Evolutionary conservation across 2,888 invertebrate genomes (phyloP), one percentile per base, ranked within the genome.

Genomic region (Lissonota sp.): DNA sequence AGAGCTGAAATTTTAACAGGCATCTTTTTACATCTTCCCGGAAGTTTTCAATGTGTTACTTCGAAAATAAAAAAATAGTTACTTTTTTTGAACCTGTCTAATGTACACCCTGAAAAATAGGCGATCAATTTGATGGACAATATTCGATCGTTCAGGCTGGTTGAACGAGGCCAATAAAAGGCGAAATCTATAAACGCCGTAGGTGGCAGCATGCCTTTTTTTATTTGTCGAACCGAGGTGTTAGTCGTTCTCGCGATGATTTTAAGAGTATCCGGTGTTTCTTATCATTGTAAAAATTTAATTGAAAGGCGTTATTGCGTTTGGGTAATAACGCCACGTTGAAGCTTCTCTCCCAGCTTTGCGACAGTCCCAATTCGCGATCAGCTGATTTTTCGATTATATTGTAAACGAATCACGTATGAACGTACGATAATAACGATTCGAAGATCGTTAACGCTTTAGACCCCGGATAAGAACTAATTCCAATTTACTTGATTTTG

Each of bases 281-380:
- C 80, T 83, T 84, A 83, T 84, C 84, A 75, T 80, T 72, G 79
- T 64, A 73, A 81, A 53, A 84, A 83, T 83, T 83, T 79, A 83
- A 83, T 84, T 80, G 82, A 80, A 80, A 72, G 51, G 63, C 66
- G 84, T 82, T 84, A 84, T 83, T 82, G 80, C 83, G 77, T 79
- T 84, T 76, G 76, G 70, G 55, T n/a, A n/a, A n/a, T n/a, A n/a
- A n/a, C n/a, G n/a, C 67, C 67, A 44, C 46, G 69, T 73, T 67
- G 69, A 79, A 53, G 73, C 57, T 26, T 26, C 55, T 69, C 39
- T 10, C 46, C 46, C 44, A 46, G 55, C 16, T 62, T 58, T 66
- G 70, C 42, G 46, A 55, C 55, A 4, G 46, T 55, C 26, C 26
- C 26, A 55, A 53, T 44, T 44, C 14, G 16, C 42, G 42, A 49